Conservation (phyloP, 2,113 vertebrate genomes). For the Neodon shergylaensis region DNA sequence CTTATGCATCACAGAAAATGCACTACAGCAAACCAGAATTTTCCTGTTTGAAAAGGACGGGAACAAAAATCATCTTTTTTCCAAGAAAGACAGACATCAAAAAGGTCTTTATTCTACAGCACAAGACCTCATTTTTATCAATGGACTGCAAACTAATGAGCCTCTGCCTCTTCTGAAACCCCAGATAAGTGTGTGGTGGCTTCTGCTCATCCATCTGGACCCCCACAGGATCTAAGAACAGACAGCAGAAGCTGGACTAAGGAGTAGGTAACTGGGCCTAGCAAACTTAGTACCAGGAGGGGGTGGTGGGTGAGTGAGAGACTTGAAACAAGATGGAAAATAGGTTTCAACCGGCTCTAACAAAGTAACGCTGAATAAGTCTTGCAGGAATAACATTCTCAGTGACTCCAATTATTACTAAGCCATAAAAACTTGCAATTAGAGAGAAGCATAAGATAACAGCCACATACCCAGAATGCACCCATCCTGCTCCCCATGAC, state of each 20-base stretch:
- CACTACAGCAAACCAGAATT: not conserved
- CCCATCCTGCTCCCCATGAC: not conserved
- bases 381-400: not conserved
- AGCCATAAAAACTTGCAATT: not conserved
- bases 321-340: too few species aligned
- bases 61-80: not conserved
- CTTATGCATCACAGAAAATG: accelerated
- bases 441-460: accelerated
- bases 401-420: not conserved
- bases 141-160: accelerated
- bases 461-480: accelerated
- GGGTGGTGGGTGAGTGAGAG: not conserved
- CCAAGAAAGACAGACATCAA: not conserved
- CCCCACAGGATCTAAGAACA: not conserved
- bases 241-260: not conserved
- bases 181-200: not conserved
- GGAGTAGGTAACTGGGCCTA: not conserved
- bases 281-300: too few species aligned
- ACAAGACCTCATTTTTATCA: not conserved
- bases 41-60: not conserved
- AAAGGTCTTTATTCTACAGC: not conserved
- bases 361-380: not conserved
- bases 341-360: not conserved
- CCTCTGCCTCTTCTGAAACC: not conserved
- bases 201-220: not conserved